Evolutionary conservation across 2,888 invertebrate species (phyloP).

Genomic region (Masnerella sp.): DNA sequence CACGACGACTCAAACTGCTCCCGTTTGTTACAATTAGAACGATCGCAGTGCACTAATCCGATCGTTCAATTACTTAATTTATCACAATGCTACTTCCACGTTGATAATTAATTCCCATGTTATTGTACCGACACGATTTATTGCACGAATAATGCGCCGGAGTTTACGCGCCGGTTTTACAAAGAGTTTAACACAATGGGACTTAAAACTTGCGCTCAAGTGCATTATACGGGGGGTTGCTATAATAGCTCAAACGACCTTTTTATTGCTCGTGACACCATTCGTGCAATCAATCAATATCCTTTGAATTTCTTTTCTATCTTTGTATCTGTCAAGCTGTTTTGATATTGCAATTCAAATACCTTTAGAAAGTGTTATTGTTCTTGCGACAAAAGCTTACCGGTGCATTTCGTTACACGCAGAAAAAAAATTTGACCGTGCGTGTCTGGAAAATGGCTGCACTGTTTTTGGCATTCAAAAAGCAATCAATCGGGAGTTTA

Average conservation of each 20-base stretch:
- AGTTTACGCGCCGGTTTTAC: slow-evolving; percentile 28
- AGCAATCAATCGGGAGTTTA: too few relatives aligned
- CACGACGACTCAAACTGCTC: background rate
- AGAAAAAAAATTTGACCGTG: too few relatives aligned
- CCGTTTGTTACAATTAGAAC: slow-evolving; percentile 17
- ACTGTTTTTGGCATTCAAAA: too few relatives aligned
- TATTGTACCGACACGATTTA: slow-evolving; percentile 42
- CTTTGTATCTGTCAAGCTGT: slow-evolving; percentile 9
- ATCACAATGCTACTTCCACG: slow-evolving; percentile 34
- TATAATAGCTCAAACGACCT: slow-evolving; percentile 23
- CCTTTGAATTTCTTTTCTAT: slow-evolving; percentile 8
- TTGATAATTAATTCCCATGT: slow-evolving; percentile 43
- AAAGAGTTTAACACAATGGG: slow-evolving; percentile 31
- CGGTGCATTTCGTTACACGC: too few relatives aligned
- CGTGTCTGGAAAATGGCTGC: too few relatives aligned
- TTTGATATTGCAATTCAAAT: slow-evolving; percentile 22
- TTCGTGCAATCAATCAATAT: slow-evolving; percentile 43
- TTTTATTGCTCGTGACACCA: slow-evolving; percentile 25
- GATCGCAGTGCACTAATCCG: background rate
- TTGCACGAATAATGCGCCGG: slow-evolving; percentile 36
- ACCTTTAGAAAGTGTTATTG: slow-evolving; percentile 3
- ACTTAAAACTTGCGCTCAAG: slow-evolving; percentile 31
- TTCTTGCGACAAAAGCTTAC: slow-evolving; percentile 15
- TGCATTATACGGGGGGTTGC: slow-evolving; percentile 23
- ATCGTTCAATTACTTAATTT: slow-evolving; percentile 39